Base-by-base conservation (phyloP, 2,888 invertebrate species). In the Matsumyia berberina region DNA sequence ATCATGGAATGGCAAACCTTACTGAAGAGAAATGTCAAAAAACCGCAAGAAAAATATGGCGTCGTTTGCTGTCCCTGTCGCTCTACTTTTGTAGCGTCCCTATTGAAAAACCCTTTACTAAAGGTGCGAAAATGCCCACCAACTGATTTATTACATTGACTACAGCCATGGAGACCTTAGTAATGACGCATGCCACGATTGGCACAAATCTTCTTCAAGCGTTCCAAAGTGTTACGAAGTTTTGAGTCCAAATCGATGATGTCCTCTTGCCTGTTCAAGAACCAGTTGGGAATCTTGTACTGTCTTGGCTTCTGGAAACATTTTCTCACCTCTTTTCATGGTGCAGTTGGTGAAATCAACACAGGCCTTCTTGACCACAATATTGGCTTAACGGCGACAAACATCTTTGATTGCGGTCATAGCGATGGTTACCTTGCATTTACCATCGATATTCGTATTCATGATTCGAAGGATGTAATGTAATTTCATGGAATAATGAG, bases 401-500 rank as follows among this genome's bases (percentile, higher is more conserved):
- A 99, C 97, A 93, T 99, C 99, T 93, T 99, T 99, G 92, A 99
- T 99, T 86, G 99, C 97, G 46, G 99, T 99, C 94, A 99, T 95
- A 88, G 99, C 99, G 92, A 98, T 99, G 96, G 98, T 98, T 88
- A 99, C 97, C 93, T 99, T 99, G 85, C 96, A 94, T 92, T 97
- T 97, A 92, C 99, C 99, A 95, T 99, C 99, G 89, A 99, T 99
- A 92, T 99, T 99, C 93, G 99, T 99, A 95, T 97, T 97, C 95
- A 99, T 96, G 91, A 99, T 97, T 98, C 99, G 99, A 94, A 99
- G 96, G 95, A 99, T 99, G 94, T 99, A 99, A 93, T 99, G 99
- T 92, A 99, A 99, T 99, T 99, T 91, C 99, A 99, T 90, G 99
- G 99, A 90, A 99, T 96, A 88, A 99, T 97, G 92, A 99, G 95